phyloP scores from a whole-genome alignment of 2,113 vertebrate genomes.

The Callithrix jacchus region DNA sequence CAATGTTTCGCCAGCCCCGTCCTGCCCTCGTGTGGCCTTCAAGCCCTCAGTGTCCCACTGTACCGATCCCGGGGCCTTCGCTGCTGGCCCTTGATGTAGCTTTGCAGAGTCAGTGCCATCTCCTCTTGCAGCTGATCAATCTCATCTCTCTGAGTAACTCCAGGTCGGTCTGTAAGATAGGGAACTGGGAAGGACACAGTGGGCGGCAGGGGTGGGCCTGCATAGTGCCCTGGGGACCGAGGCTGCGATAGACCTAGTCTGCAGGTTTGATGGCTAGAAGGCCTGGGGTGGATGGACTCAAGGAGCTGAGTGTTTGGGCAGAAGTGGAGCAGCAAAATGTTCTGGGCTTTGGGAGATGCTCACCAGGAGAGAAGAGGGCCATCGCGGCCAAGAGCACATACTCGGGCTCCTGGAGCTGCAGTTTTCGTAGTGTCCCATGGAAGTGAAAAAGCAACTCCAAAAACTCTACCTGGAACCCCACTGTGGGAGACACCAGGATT shows the following conservation, averaged over 20 bases:
- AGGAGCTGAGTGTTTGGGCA: not conserved
- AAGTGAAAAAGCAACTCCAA: constrained; percentile 88
- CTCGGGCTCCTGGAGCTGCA: constrained; percentile 85
- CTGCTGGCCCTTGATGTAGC: constrained; percentile 76
- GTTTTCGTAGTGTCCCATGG: constrained; percentile 83
- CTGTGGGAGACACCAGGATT: constrained; percentile 49
- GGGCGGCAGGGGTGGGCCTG: not conserved
- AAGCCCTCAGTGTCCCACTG: not conserved
- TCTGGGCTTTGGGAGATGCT: constrained; percentile 4
- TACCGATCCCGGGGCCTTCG: constrained; percentile 71
- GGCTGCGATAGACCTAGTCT: not conserved
- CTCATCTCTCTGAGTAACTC: constrained; percentile 53
- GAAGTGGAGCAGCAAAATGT: not conserved
- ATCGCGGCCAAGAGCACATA: constrained; percentile 86
- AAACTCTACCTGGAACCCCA: constrained; percentile 87
- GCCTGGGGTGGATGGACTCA: not conserved
- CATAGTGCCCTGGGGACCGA: fast-evolving
- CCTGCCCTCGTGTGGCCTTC: fast-evolving
- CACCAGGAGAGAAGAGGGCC: constrained; percentile 89
- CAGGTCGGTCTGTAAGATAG: constrained; percentile 63
- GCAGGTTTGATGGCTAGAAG: not conserved
- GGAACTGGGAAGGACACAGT: not conserved
- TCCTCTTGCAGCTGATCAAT: constrained; percentile 79
- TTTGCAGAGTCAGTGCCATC: constrained; percentile 79
- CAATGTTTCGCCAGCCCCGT: not conserved